Evolutionary conservation across 2,888 invertebrate genomes (phyloP), one percentile per base, ranked within the genome.

Genomic region (Stenotaenia linearis): DNA sequence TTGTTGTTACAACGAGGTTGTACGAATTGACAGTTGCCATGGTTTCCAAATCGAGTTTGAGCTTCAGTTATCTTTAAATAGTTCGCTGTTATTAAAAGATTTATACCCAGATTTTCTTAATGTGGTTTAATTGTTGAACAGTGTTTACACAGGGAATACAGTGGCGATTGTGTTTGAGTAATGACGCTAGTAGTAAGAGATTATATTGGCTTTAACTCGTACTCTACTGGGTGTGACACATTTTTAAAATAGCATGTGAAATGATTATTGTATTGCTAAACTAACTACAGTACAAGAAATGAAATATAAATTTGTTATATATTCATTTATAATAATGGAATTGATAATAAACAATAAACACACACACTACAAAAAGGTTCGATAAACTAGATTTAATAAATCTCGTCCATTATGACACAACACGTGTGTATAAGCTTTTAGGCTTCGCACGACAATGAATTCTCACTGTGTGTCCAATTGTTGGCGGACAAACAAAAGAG

Each of bases 381-480:
- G 28, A 28, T 28, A 28, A 15, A 25, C 12, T 23, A 28, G 69
- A 69, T 69, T 69, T 69, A 28, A 28, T 28, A 28, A 28, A 23
- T 28, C 69, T 12, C 69, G n/a, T 69, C 69, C 69, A 69, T 69
- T 28, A 69, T 10, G 69, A 28, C 9, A 23, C 28, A 69, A 69
- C 28, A 69, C 28, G 69, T 23, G 25, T 28, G 25, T 28, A 12
- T 12, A 28, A 69, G 69, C 69, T 69, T 69, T 69, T 25, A 28
- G 69, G 12, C 6, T 25, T 1, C 28, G 25, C n/a, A 10, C 28
- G 28, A 28, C 69, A 69, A 69, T 25, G 28, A 28, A 69, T n/a
- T 69, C 56, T 56, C 69, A 69, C 23, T 28, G 28, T 69, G 25
- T 69, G 69, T 69, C 69, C 69, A 69, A 69, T 69, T 69, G 28